Evolutionary conservation across 2,113 vertebrate species (phyloP), one percentile per base, ranked within the genome.

Genomic region (Morphnarchus princeps): DNA sequence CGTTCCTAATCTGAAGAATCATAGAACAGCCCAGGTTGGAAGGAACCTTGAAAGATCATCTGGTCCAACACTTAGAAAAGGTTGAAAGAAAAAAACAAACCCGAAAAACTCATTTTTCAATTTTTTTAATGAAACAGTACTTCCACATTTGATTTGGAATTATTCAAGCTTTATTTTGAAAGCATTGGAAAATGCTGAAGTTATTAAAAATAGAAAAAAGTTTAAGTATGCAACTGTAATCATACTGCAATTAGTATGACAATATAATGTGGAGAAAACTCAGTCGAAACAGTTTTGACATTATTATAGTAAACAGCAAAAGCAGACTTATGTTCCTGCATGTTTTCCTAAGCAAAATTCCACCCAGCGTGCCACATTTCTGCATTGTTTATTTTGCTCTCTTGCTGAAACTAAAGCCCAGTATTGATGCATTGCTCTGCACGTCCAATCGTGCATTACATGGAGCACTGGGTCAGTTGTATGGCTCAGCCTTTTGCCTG

Each of bases 361-460:
- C 66, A 52, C 24, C 16, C 29, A 10, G n/a, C 31, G 70, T 40
- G 21, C 8, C 8, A 4, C 7, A 9, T 20, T 55, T 32, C 38
- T 38, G 16, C 25, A 4, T 8, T 42, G 28, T 29, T 71, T 58
- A 2, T 25, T 73, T 87, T 63, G 66, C 58, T 67, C 28, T 62
- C 34, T 19, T 63, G 43, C 71, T 69, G 80, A 31, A 80, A 63
- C 14, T 25, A 0, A 50, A 29, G 65, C 16, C 3, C 1, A 11
- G 29, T 4, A 1, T 2, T 29, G 85, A 28, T 70, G 63, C 26
- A 0, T 32, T 19, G 34, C 42, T 58, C 24, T 24, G 36, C 5
- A 1, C 55, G 26, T 67, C 10, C 40, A 7, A 0, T 10, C 11
- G 47, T 8, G 49, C 16, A 0, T 14, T 22, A 0, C 0, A 0